phyloP scores from a whole-genome alignment of 2,888 invertebrate species.

The Atethmia centrago region DNA sequence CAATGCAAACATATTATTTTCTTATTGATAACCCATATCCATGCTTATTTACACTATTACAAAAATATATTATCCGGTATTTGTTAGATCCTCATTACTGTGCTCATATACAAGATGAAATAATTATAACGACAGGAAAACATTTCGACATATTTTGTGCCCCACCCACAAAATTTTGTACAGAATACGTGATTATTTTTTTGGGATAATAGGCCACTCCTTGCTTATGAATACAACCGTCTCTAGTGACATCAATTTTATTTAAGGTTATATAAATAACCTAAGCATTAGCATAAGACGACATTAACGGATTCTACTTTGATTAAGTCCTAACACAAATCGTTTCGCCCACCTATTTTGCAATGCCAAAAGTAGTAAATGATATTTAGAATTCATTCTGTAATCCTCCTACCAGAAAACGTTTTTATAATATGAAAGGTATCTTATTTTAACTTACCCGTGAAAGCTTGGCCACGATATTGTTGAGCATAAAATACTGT shows the following conservation, averaged over 20 bases:
- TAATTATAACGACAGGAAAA: constrained; percentile 17
- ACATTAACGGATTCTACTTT: background rate
- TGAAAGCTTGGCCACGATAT: background rate
- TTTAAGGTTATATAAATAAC: background rate
- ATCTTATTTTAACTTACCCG: background rate
- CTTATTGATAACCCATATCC: background rate
- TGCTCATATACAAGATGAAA: background rate
- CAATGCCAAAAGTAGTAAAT: background rate
- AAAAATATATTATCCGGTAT: constrained; percentile 6
- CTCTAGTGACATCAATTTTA: background rate
- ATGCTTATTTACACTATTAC: background rate
- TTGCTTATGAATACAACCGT: background rate
- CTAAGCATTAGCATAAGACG: too few relatives aligned
- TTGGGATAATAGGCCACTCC: background rate
- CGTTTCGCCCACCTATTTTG: background rate
- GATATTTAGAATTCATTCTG: constrained; percentile 6
- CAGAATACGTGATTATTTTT: background rate
- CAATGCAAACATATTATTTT: background rate
- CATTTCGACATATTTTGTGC: constrained; percentile 13
- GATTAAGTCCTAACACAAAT: background rate
- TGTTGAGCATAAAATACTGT: background rate
- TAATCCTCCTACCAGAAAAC: background rate
- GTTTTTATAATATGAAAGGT: background rate
- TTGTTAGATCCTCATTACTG: background rate
- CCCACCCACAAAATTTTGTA: background rate